A percentile compares a stretch with the other conserved stretches of the same genome.
phyloP scores from a whole-genome alignment of 2,113 vertebrate species.

The Recurvirostra avosetta region DNA sequence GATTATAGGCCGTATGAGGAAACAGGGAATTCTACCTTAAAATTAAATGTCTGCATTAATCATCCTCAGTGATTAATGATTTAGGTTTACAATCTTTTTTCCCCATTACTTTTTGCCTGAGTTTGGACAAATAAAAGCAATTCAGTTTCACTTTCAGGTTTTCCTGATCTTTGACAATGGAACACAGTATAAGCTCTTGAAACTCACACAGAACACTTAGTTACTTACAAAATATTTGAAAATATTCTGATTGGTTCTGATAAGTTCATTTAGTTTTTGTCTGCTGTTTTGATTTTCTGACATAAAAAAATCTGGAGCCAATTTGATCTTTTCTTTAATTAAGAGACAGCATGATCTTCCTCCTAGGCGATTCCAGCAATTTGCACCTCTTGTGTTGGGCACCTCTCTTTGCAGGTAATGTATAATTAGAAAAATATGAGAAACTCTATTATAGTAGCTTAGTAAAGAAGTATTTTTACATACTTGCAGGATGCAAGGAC shows the following conservation, averaged over 20 bases:
- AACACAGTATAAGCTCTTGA: background rate
- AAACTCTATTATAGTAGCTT: slow-evolving; percentile 62
- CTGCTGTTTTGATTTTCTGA: background rate
- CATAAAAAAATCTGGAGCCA: background rate
- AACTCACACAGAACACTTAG: background rate
- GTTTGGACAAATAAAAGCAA: background rate
- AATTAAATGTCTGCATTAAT: background rate
- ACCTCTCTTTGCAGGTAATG: slow-evolving; percentile 51
- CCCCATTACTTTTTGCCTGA: background rate
- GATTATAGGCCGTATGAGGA: background rate
- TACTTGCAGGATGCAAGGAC: slow-evolving; percentile 59
- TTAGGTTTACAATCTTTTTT: background rate
- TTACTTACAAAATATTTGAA: background rate
- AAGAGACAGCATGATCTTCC: background rate
- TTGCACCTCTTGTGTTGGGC: slow-evolving; percentile 25
- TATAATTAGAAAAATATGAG: slow-evolving; percentile 58
- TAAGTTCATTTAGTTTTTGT: background rate
- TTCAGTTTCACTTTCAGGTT: background rate
- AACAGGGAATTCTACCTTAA: background rate
- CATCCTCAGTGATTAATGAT: background rate
- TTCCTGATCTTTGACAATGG: background rate
- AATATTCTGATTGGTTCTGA: background rate
- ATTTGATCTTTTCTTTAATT: background rate
- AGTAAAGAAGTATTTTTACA: slow-evolving; percentile 64
- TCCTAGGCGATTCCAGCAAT: background rate